Base-by-base conservation (phyloP, 2,113 vertebrate genomes). In the Forbesichthys agassizii region DNA sequence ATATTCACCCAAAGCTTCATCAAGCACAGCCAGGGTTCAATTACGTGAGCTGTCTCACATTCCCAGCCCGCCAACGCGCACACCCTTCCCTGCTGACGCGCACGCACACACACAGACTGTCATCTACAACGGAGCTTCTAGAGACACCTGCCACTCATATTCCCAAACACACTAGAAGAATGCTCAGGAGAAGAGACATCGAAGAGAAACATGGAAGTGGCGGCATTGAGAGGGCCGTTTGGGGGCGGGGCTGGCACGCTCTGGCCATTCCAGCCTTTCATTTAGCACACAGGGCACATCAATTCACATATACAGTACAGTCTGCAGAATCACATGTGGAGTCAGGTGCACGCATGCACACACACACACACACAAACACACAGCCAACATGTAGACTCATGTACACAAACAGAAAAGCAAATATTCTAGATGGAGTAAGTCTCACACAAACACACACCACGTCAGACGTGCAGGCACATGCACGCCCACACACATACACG, bases 91-190 rank as follows among this genome's bases (percentile, higher is more conserved):
- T 64, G 64, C 47, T 49, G 71, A 62, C 42, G 68, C 66, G 77
- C 83, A 82, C 53, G 63, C 72, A 36, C 63, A 53, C 20, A 65
- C 64, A 14, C 63, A 54, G 64, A 72, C 70, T 86, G 81, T 87
- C 86, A 70, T 69, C 64, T 84, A 65, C 65, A 73, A 61, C 63
- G 63, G 78, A 71, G 77, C 83, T 74, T 84, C 71, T 77, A 55
- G 61, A 80, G 84, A 85, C 88, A 85, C 80, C 84, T 83, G 86
- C 71, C 86, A 84, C 68, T 90, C 88, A 82, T 33, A 36, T 10
- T 9, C 54, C 9, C 57, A 59, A 33, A 59, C 57, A 59, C 5
- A 12, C 55, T 59, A 65, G 71, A 58, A 67, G 78, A 74, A 68
- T 67, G 69, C 71, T 63, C 67, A 60, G 69, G 48, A 14, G 72